Evolutionary conservation across 2,113 vertebrate species (phyloP).

Genomic region (Crotalus helleri): DNA sequence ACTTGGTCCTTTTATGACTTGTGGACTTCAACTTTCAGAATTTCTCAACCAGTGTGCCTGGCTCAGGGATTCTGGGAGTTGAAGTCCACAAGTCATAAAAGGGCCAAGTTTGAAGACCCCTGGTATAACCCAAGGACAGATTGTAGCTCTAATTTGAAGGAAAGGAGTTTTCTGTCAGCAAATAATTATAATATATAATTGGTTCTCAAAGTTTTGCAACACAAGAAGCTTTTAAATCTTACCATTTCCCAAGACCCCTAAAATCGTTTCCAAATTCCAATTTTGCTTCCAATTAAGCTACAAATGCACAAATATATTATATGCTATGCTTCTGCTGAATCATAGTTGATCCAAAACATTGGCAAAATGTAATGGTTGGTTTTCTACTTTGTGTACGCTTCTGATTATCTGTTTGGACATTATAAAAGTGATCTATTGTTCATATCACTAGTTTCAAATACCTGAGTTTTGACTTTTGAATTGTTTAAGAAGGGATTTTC

Average conservation of each 20-base stretch:
- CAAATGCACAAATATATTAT: not conserved
- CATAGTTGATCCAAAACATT: not conserved
- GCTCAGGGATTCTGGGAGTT: no score
- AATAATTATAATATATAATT: not conserved
- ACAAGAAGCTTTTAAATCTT: not conserved
- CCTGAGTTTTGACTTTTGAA: not conserved
- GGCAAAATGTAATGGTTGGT: not conserved
- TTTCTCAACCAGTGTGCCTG: no score
- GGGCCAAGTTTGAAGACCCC: no score
- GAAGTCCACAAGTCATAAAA: no score
- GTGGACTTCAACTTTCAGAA: no score
- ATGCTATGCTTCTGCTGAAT: not conserved
- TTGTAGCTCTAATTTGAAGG: not conserved
- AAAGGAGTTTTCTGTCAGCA: not conserved
- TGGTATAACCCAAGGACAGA: not conserved
- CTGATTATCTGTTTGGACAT: not conserved
- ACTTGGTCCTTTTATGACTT: no score
- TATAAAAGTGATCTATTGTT: not conserved
- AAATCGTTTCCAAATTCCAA: not conserved
- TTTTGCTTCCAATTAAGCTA: not conserved
- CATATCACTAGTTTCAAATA: not conserved
- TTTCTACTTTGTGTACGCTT: not conserved
- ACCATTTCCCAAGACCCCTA: not conserved
- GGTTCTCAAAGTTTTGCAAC: not conserved
- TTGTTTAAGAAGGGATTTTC: not conserved